Conservation (phyloP, 2,113 vertebrate genomes). For the Glaucidium brasilianum region DNA sequence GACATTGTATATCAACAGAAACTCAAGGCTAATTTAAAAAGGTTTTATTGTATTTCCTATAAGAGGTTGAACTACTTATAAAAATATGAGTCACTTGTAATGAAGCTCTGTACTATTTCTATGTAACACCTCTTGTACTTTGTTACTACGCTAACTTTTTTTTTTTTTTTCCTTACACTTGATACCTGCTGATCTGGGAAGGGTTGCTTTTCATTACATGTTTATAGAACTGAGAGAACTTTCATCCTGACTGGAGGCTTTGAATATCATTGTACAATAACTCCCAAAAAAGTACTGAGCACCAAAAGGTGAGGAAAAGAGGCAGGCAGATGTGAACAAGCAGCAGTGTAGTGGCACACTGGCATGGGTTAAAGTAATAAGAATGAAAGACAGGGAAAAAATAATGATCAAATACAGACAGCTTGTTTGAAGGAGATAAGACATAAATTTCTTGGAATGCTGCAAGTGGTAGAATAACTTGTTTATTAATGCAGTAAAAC, state of each 20-base stretch:
- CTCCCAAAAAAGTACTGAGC: neutral
- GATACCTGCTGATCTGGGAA: neutral
- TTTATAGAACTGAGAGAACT: neutral
- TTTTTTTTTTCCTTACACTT: neutral
- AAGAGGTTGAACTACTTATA: neutral
- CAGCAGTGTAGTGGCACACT: neutral
- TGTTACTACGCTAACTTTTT: neutral
- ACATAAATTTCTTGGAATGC: neutral
- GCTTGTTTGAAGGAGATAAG: neutral
- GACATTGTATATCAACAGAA: neutral
- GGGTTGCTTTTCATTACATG: neutral
- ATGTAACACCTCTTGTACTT: neutral
- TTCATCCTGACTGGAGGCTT: neutral
- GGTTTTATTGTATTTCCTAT: neutral
- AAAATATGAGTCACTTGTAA: neutral
- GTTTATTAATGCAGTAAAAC: neutral
- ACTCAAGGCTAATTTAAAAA: neutral
- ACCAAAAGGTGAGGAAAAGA: neutral
- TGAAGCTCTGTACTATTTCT: neutral
- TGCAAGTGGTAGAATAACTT: neutral
- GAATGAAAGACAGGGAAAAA: neutral
- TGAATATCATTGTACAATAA: neutral
- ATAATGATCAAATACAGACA: neutral
- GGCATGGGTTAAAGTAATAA: neutral
- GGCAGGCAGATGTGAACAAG: neutral